Evolutionary conservation across 2,797 vertebrate species (phyloP).

Genomic region (Coilia nasus): DNA sequence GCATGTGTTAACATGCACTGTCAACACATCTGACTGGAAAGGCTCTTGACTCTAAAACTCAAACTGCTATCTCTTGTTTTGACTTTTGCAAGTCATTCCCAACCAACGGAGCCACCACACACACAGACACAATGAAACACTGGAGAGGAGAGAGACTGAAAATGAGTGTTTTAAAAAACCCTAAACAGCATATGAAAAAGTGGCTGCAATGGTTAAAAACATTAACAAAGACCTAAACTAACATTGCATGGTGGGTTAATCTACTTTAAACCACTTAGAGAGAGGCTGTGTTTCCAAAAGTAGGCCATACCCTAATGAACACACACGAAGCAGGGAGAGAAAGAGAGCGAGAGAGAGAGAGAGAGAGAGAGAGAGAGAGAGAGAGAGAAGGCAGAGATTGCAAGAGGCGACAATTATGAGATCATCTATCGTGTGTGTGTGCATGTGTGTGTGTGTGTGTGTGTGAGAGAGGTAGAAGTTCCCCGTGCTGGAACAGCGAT

Average conservation of each 20-base stretch:
- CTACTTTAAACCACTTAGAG: constrained; percentile 8
- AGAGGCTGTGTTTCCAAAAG: neutral
- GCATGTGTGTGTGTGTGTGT: constrained; percentile 26
- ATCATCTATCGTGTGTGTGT: constrained; percentile 33
- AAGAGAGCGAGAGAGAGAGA: neutral
- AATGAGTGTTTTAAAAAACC: too few species aligned
- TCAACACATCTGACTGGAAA: too few species aligned
- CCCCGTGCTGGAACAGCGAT: constrained; percentile 52
- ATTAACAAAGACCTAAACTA: constrained; percentile 4
- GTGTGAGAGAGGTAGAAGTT: neutral
- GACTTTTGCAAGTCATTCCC: too few species aligned
- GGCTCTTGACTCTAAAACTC: too few species aligned
- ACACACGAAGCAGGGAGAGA: neutral
- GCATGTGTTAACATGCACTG: too few species aligned
- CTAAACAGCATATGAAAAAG: neutral
- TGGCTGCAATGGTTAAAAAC: neutral
- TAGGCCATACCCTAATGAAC: constrained; percentile 23
- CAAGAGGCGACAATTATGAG: constrained; percentile 21
- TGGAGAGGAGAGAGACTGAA: too few species aligned
- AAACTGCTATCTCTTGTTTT: too few species aligned
- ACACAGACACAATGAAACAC: neutral
- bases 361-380: neutral
- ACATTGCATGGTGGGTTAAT: constrained; percentile 4
- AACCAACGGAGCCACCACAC: neutral
- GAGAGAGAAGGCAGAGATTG: constrained; percentile 3